Base-by-base conservation (phyloP, 2,888 invertebrate species). In the Diarsia mendica region DNA sequence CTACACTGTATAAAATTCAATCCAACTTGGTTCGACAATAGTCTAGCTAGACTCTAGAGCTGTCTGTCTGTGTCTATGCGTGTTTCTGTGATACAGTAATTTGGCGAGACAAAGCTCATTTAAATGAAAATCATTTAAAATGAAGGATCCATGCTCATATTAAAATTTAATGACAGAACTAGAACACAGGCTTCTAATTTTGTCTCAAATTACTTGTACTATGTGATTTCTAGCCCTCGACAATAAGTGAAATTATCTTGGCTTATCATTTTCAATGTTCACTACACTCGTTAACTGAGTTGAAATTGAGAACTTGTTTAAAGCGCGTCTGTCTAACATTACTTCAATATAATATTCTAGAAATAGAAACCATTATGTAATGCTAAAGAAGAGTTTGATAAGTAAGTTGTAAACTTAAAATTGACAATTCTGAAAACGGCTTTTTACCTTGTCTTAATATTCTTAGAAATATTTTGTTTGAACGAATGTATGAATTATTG, bases 101-200 rank as follows among this genome's bases (percentile, higher is more conserved):
- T 49, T 60, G 28, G 13, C n/a, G 13, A 61, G 28, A 51, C 60
- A 74, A 44, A 15, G n/a, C 20, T 18, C 18, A 51, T 75, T 20
- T 66, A 28, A 10, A 64, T 75, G 44, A 18, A 33, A 58, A 75
- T 58, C 28, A 55, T 23, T 23, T 55, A 49, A 58, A n/a, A 65
- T 65, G n/a, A n/a, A n/a, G n/a, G 4, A 28, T 18, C 6, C 33
- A 18, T 18, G 0, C 11, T 63, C 10, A 33, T 33, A 46, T 13
- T 18, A 33, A 46, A 58, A 46, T 13, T 18, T 48, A 46, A 58
- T 33, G 33, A 58, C n/a, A 15, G 13, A 73, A 61, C 13, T 61
- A 51, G 44, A 23, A 2, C n/a, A 28, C 13, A 46, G 18, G 1
- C 60, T 49, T 10, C 20, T 44, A 20, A 51, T 18, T 49, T n/a